Evolutionary conservation across 2,113 vertebrate species (phyloP), one percentile per base, ranked within the genome.

Genomic region (Butorides virescens): DNA sequence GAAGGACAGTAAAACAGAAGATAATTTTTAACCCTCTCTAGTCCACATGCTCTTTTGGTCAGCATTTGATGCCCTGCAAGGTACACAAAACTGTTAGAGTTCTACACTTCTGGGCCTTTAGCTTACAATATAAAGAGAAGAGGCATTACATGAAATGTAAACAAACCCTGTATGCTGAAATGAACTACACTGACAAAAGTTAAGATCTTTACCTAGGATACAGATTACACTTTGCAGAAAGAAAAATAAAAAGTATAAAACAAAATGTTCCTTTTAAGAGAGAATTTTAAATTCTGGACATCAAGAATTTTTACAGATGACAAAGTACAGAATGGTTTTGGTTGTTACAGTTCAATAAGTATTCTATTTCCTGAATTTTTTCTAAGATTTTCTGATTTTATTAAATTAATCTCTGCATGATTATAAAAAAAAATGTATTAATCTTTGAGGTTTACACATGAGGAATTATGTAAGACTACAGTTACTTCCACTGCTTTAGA

Each of bases 401-500:
- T 58, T 73, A 46, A 61, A 62, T 55, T n/a, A 90, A 83, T 90
- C 44, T 62, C 27, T 95, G 7, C 6, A 47, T 65, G 27, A 93
- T 86, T 56, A 76, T 15, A 65, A 5, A 72, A 84, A 84, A 89
- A 92, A 79, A 52, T 36, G 32, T 42, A 66, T n/a, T 84, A 74
- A 85, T 62, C 8, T 92, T 94, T 77, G 13, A 94, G n/a, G 27
- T 50, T 87, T 87, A 91, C 9, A 39, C 15, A 73, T 9, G 25
- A 87, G 49, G 62, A 96, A 84, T 76, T 83, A 65, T 13, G 29
- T 55, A 84, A 94, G 37, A 79, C 32, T 66, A 58, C 8, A 36
- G 20, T 91, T 95, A 53, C 21, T 90, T 85, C 42, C 11, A 66
- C 52, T 91, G 52, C 71, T 97, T 97, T 87, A 87, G 92, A 95